Evolutionary conservation across 2,113 vertebrate species (phyloP).

Genomic region (Paedocypris sp.): DNA sequence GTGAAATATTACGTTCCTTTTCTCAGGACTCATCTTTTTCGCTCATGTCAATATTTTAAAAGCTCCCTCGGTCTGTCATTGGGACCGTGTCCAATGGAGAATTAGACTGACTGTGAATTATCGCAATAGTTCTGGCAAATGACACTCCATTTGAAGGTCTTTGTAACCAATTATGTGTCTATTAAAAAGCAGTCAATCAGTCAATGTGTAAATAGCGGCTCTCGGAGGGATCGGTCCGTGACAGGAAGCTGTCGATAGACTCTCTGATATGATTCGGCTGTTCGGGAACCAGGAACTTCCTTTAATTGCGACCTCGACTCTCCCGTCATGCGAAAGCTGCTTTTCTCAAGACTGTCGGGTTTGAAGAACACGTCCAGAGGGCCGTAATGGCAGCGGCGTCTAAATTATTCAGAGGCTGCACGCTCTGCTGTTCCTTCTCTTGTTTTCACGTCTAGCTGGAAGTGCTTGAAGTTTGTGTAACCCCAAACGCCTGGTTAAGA

Average conservation of each 20-base stretch:
- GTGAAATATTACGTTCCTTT: too few relatives aligned
- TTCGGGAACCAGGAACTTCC: conserved; percentile 64
- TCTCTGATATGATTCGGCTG: conserved; percentile 73
- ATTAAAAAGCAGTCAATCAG: conserved; percentile 98
- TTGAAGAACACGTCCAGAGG: background rate
- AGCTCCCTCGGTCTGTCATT: conserved; percentile 47
- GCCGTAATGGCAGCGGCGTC: background rate
- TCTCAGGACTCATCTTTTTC: background rate
- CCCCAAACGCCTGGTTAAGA: conserved; percentile 5
- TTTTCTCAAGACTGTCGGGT: background rate
- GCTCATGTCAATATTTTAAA: conserved; percentile 29
- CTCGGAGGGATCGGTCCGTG: conserved; percentile 77
- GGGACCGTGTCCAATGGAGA: conserved; percentile 60
- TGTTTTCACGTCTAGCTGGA: background rate
- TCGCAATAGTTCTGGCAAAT: conserved; percentile 68
- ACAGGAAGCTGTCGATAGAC: conserved; percentile 81
- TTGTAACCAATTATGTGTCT: conserved; percentile 99
- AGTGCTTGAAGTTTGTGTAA: conserved; percentile 23
- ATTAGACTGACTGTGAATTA: conserved; percentile 68
- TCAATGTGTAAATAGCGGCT: conserved; percentile 79
- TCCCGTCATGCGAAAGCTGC: conserved; percentile 7
- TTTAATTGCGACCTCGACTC: conserved; percentile 46
- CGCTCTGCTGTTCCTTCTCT: conserved; percentile 6
- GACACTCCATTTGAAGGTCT: conserved; percentile 88
- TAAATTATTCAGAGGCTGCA: background rate